phyloP scores from a whole-genome alignment of 2,888 invertebrate genomes.

The Chrysolina haemoptera region DNA sequence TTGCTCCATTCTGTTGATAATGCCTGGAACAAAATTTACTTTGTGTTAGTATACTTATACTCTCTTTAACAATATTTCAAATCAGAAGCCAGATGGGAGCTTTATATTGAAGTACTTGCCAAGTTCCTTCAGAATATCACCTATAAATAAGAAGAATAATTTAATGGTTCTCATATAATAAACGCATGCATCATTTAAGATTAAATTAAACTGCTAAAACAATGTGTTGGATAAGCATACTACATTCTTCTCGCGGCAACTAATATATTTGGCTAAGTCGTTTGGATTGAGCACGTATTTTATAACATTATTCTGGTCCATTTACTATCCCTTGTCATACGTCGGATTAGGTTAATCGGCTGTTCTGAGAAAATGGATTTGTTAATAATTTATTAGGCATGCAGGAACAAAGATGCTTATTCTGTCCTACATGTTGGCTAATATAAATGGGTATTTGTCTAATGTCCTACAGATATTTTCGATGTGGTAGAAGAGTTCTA shows the following conservation, averaged over 20 bases:
- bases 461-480: too few species aligned
- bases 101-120: background rate
- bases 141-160: too few species aligned
- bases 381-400: background rate
- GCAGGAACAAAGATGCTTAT: background rate
- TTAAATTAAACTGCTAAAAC: too few species aligned
- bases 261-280: background rate
- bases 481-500: too few species aligned
- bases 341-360: background rate
- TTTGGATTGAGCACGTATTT: too few species aligned
- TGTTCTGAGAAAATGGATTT: background rate
- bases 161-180: too few species aligned
- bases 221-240: too few species aligned
- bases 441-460: too few species aligned
- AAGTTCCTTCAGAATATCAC: background rate
- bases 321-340: background rate
- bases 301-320: background rate
- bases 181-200: too few species aligned
- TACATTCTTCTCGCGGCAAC: too few species aligned
- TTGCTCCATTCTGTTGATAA: slow-evolving; percentile 54
- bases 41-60: slow-evolving; percentile 10
- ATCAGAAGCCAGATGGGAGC: background rate
- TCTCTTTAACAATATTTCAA: background rate
- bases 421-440: too few species aligned
- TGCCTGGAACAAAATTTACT: slow-evolving; percentile 36